Conservation (phyloP, 2,797 vertebrate species). For the Crax fasciolata region DNA sequence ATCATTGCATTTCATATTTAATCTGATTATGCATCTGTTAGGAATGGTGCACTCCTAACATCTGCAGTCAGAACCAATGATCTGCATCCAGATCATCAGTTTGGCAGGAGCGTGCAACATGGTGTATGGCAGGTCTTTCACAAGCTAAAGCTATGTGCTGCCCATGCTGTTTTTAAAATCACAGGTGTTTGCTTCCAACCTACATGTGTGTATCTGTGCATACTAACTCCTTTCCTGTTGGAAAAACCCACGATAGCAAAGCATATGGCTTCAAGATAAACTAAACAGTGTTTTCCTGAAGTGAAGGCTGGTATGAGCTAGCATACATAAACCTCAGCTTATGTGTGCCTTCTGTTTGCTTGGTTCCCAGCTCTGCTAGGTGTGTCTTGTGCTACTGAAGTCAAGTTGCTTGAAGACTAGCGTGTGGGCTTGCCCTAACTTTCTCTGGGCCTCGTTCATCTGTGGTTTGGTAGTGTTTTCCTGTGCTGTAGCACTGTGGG, state of each 20-base stretch:
- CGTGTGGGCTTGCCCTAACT: background rate
- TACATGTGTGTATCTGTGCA: fast-evolving
- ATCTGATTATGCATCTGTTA: constrained; percentile 87
- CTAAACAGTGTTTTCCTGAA: background rate
- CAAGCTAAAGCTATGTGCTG: constrained; percentile 31
- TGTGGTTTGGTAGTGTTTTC: background rate
- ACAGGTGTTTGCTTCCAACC: background rate
- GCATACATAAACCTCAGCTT: fast-evolving
- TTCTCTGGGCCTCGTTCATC: background rate
- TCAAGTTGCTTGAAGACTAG: background rate
- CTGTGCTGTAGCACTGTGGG: background rate
- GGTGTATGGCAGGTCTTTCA: constrained; percentile 28
- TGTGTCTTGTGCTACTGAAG: background rate
- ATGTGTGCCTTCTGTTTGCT: background rate
- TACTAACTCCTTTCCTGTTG: background rate
- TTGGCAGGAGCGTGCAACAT: constrained; percentile 47
- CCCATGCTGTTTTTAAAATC: background rate
- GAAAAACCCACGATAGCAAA: background rate
- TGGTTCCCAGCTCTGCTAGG: background rate
- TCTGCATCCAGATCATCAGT: constrained; percentile 77
- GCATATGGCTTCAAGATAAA: background rate
- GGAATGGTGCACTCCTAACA: constrained; percentile 79
- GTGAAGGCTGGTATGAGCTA: background rate
- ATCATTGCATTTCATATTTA: constrained; percentile 85
- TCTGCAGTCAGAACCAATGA: constrained; percentile 80